phyloP scores from a whole-genome alignment of 2,113 vertebrate species.

The Antechinus stuartii region DNA sequence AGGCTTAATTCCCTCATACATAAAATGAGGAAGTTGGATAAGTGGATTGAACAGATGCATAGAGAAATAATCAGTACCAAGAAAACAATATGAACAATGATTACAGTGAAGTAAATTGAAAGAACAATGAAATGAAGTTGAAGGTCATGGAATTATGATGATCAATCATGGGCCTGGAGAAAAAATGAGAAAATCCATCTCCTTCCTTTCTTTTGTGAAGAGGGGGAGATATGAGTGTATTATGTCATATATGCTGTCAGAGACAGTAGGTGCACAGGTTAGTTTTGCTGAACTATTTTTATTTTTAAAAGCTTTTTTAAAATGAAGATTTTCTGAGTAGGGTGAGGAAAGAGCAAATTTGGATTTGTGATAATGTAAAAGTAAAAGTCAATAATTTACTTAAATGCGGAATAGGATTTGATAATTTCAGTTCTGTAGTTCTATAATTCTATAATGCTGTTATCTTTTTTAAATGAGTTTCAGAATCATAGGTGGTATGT shows the following conservation, averaged over 20 bases:
- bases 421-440: not conserved
- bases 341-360: not conserved
- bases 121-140: not conserved
- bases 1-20: not conserved
- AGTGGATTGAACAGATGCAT: not conserved
- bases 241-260: not conserved
- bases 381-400: not conserved
- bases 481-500: not conserved
- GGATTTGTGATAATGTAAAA: slow-evolving; percentile 26
- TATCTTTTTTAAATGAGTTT: not conserved
- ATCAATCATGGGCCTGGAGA: not conserved
- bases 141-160: not conserved
- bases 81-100: not conserved
- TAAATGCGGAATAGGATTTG: not conserved
- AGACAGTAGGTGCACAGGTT: not conserved
- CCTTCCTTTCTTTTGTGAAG: not conserved
- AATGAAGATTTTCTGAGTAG: not conserved
- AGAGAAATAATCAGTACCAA: not conserved
- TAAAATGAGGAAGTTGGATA: not conserved
- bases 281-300: not conserved
- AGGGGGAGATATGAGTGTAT: not conserved
- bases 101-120: not conserved
- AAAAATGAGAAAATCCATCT: not conserved
- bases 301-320: not conserved
- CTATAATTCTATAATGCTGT: not conserved